phyloP scores from a whole-genome alignment of 2,113 vertebrate genomes.

The Gasterosteus aculeatus region DNA sequence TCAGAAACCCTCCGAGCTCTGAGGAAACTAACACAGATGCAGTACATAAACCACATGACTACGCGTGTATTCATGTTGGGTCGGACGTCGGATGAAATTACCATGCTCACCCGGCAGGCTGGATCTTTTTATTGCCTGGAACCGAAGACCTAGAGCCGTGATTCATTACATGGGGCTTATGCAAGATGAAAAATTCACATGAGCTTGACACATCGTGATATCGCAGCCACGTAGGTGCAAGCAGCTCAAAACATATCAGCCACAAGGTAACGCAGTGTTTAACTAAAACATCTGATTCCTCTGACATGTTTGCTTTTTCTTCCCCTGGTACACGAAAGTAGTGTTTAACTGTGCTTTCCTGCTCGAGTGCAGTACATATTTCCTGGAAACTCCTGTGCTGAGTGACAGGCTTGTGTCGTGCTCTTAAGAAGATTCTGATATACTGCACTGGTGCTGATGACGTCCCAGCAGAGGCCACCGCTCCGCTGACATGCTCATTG shows the following conservation, averaged over 20 bases:
- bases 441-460: slow-evolving; percentile 63
- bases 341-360: neutral
- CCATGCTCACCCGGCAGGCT: slow-evolving; percentile 61
- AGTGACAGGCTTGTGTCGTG: slow-evolving; percentile 54
- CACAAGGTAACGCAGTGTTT: slow-evolving; percentile 11
- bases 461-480: slow-evolving; percentile 67
- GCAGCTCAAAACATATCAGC: slow-evolving; percentile 36
- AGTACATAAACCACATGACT: slow-evolving; percentile 72
- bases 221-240: slow-evolving; percentile 31
- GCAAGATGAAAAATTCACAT: slow-evolving; percentile 46
- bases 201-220: slow-evolving; percentile 38
- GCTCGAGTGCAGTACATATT: slow-evolving; percentile 33
- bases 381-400: slow-evolving; percentile 19
- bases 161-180: slow-evolving; percentile 62
- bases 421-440: slow-evolving; percentile 66
- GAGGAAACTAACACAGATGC: slow-evolving; percentile 68
- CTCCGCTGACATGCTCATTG: slow-evolving; percentile 72
- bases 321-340: slow-evolving; percentile 14
- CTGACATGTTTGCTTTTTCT: neutral
- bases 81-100: slow-evolving; percentile 65
- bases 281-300: slow-evolving; percentile 45
- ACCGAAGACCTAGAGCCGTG: slow-evolving; percentile 60
- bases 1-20: slow-evolving; percentile 66
- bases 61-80: slow-evolving; percentile 72
- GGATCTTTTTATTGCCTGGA: slow-evolving; percentile 72